Percentiles rank a stretch among this genome's conserved stretches.
These are phyloP conservation scores for Aeoliscus strigatus DNA, from an alignment of 2,797 vertebrate genomes.

Conservation along the genomic window DNA sequence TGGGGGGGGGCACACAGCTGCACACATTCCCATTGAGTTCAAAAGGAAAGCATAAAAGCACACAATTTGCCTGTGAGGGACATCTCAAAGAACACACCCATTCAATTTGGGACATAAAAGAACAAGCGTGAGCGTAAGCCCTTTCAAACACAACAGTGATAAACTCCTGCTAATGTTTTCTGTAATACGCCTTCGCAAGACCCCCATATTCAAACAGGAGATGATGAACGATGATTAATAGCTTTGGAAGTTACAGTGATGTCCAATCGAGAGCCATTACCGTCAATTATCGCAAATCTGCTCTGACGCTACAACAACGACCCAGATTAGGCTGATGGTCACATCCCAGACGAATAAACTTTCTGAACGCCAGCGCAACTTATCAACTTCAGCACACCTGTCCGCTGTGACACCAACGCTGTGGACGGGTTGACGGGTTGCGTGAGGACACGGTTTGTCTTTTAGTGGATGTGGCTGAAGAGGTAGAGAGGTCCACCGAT, in stretches of 20 bases:
- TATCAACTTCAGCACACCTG: slow-evolving; percentile 61
- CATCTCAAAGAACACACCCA: slow-evolving; percentile 27
- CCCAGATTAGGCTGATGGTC: slow-evolving; percentile 71
- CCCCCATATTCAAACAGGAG: slow-evolving; percentile 34
- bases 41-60: slow-evolving; percentile 49
- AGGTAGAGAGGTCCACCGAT: no score
- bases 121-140: slow-evolving; percentile 9
- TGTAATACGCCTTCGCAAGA: slow-evolving; percentile 6
- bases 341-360: slow-evolving; percentile 58
- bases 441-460: no score
- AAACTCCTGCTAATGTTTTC: slow-evolving; percentile 11
- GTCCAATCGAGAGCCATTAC: slow-evolving; percentile 62
- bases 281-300: slow-evolving; percentile 63
- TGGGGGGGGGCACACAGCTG: slow-evolving; percentile 45
- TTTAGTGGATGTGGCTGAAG: no score
- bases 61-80: slow-evolving; percentile 25
- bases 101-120: no score
- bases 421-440: no score
- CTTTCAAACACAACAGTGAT: slow-evolving; percentile 1
- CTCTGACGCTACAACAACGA: slow-evolving; percentile 65
- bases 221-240: slow-evolving; percentile 62
- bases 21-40: slow-evolving; percentile 39
- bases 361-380: slow-evolving; percentile 67
- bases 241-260: slow-evolving; percentile 52
- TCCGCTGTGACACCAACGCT: no score